Evolutionary conservation across 2,113 vertebrate species (phyloP), one percentile per base, ranked within the genome.

Genomic region (Bufo bufo): DNA sequence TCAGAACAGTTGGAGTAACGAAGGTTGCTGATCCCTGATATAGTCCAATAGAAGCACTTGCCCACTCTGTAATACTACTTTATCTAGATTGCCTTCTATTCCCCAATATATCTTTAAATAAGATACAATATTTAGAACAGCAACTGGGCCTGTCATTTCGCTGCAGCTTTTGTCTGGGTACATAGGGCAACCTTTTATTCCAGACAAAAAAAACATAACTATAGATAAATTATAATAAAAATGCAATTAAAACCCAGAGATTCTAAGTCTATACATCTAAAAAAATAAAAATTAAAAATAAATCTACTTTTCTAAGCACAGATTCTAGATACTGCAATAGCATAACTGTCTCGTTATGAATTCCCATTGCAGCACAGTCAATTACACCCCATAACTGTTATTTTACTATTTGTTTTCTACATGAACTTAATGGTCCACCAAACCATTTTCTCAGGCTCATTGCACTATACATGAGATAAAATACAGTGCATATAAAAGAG

Each of bases 371-470:
- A 75, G 56, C 79, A 82, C 79, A 83, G 56, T 83, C 86, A 82
- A 82, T 83, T 88, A 82, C 86, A 74, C 77, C 69, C 79, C 54
- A 88, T 88, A 88, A 88, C 69, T 82, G 86, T 82, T 88, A 88
- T 82, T 82, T 88, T 74, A 82, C 79, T 82, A 82, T 83, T 88
- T 82, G 86, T 75, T 75, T 88, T 88, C 56, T 83, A 72, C 69
- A 75, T 61, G 86, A 83, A 82, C 78, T 83, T 87, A 87, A 88
- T 88, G 79, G 80, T 59, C 80, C 86, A 83, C 80, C 66, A 83
- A 82, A 82, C 43, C 80, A 88, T 83, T 88, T 50, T 54, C 80
- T 88, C 45, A 83, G 86, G 61, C 79, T 88, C 79, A 88, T 82
- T 77, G 86, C 66, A 43, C 63, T 83, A 75, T 83, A 75, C 71